Base-by-base conservation (phyloP, 2,888 invertebrate genomes). In the Cynaeus angustus region DNA sequence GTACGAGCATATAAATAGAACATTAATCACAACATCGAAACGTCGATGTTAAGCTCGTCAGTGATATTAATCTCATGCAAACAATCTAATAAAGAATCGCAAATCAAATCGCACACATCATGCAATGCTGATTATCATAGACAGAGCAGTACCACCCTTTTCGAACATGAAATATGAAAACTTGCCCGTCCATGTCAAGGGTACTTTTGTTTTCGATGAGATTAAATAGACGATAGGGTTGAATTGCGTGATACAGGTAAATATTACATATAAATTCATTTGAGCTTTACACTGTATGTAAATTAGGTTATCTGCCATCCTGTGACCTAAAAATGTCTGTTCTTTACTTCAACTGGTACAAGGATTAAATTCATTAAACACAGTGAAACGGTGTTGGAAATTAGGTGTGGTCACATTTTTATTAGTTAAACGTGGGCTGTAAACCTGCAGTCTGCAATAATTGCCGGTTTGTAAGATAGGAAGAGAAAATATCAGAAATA, bases 121-220 rank as follows among this genome's bases (percentile, higher is more conserved):
- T 64, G 52, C 62, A 62, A 62, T 12, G 28, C 8, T 14, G 9
- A 58, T n/a, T 3, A 50, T 50, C 16, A 50, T 10, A 41, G 52
- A 26, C 16, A 38, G 10, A 64, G 16, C 16, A 38, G 10, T 38
- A 50, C 53, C 64, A 43, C 26, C 43, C 62, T 13, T 50, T 58
- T 48, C 41, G 21, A 43, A 62, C 50, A 50, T 62, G 38, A 62
- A 62, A 28, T 52, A 64, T 52, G 52, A n/a, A n/a, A n/a, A 16
- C 16, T 1, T 26, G 13, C 21, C 33, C 61, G 7, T 61, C 48
- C 30, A 53, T 53, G 64, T 56, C 66, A 66, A 66, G 66, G 66
- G 58, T 59, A 66, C 48, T 66, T 37, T 66, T 66, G 52, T 56
- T 67, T 67, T 46, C 16, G 66, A 71, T 66, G 26, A 45, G 30